Conservation (phyloP, 2,797 vertebrate genomes). For the Syngnathus rostellatus region DNA sequence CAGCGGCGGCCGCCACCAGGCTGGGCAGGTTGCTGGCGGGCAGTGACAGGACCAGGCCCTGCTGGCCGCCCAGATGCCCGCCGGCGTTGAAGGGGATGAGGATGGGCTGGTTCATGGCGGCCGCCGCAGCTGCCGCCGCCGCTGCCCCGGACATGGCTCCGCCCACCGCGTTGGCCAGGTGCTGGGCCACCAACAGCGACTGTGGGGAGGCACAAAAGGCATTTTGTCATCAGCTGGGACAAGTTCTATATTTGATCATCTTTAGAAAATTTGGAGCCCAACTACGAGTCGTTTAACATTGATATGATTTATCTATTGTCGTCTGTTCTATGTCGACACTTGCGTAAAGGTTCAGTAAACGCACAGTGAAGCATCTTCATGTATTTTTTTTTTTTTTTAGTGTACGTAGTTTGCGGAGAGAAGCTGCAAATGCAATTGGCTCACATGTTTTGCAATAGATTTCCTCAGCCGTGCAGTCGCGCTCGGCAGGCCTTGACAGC, state of each 20-base stretch:
- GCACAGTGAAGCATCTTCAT: too few species aligned
- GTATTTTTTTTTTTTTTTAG: neutral
- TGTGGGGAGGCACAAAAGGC: slow-evolving; percentile 42
- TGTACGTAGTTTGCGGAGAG: neutral
- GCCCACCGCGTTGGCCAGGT: slow-evolving; percentile 88
- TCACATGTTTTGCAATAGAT: neutral
- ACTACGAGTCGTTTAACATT: too few species aligned
- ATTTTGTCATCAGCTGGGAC: neutral
- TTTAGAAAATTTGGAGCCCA: too few species aligned
- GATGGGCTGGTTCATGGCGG: slow-evolving; percentile 92
- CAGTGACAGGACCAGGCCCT: slow-evolving; percentile 95
- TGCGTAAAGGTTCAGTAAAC: too few species aligned
- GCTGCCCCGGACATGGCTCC: slow-evolving; percentile 90
- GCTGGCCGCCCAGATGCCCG: slow-evolving; percentile 90
- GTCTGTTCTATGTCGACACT: too few species aligned
- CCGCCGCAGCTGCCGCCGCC: slow-evolving; percentile 39
- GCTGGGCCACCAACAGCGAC: slow-evolving; percentile 93
- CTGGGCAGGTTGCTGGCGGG: slow-evolving; percentile 96
- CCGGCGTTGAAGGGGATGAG: slow-evolving; percentile 98
- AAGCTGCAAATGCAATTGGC: neutral
- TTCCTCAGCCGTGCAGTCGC: slow-evolving; percentile 24
- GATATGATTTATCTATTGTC: too few species aligned
- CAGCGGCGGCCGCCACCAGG: slow-evolving; percentile 95
- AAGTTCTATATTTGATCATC: too few species aligned
- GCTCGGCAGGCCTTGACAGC: slow-evolving; percentile 58